Conservation (phyloP, 30 jellyfish, hydroid and myxozoan species). For the Cassiopea xamachana region DNA sequence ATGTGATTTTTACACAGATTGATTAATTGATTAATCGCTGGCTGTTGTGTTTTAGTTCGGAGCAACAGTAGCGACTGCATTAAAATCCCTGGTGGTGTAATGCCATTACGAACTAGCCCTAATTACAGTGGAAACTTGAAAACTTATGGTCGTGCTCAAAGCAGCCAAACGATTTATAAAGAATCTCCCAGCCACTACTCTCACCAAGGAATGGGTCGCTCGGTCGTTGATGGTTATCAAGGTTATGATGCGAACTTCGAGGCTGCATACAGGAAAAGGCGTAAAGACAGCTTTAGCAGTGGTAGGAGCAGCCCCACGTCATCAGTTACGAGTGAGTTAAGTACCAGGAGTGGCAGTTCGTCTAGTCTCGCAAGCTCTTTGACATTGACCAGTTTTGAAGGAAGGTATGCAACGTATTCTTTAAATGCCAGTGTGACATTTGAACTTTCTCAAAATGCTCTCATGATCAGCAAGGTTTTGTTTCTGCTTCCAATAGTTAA, state of each 20-base stretch:
- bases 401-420: slow-evolving; percentile 71
- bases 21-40: background rate
- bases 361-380: slow-evolving; percentile 93
- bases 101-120: slow-evolving; percentile 29
- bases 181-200: slow-evolving; percentile 52
- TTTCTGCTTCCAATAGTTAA: no score
- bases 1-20: no score
- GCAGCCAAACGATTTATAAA: slow-evolving; percentile 49
- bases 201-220: slow-evolving; percentile 32
- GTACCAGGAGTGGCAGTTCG: slow-evolving; percentile 96
- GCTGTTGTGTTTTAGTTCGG: slow-evolving; percentile 9
- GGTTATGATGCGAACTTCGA: slow-evolving; percentile 45
- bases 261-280: slow-evolving; percentile 36
- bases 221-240: slow-evolving; percentile 56
- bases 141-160: slow-evolving; percentile 61
- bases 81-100: slow-evolving; percentile 56
- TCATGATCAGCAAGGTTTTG: no score
- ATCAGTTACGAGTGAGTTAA: slow-evolving; percentile 84
- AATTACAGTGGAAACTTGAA: slow-evolving; percentile 38
- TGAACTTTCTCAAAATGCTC: no score
- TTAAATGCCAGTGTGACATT: no score
- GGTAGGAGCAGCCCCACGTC: slow-evolving; percentile 98
- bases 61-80: slow-evolving; percentile 77
- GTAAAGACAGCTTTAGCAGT: slow-evolving; percentile 82
- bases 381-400: slow-evolving; percentile 92